These are phyloP conservation scores for Neoniphon sammara DNA, from an alignment of 2,797 vertebrate genomes.

Conservation along the genomic window DNA sequence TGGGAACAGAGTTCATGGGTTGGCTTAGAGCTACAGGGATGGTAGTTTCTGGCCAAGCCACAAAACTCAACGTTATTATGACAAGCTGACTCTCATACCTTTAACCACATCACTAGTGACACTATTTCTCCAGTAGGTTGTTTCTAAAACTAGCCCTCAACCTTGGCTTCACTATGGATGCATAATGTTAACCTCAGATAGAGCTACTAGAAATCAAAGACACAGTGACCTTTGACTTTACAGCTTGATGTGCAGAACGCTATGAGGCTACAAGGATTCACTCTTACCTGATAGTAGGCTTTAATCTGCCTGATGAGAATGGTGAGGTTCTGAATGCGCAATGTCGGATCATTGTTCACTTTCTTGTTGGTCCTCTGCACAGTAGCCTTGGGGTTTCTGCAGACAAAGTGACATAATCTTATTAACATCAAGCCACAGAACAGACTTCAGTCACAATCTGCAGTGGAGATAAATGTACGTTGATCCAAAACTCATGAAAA, in stretches of 20 bases:
- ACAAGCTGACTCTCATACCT: neutral
- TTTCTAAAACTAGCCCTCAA: too few species aligned
- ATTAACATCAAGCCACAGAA: neutral
- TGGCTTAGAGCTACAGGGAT: neutral
- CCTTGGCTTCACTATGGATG: too few species aligned
- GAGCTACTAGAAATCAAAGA: neutral
- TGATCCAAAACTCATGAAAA: too few species aligned
- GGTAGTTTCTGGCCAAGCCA: neutral
- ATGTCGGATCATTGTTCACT: slow-evolving; percentile 94
- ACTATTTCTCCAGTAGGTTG: too few species aligned
- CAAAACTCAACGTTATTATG: neutral
- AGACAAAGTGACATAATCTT: neutral
- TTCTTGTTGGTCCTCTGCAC: slow-evolving; percentile 97
- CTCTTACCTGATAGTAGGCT: slow-evolving; percentile 94
- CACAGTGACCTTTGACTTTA: neutral
- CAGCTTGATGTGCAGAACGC: neutral
- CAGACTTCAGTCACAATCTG: neutral
- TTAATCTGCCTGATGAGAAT: slow-evolving; percentile 95
- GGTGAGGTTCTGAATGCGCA: slow-evolving; percentile 95
- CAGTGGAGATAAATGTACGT: too few species aligned
- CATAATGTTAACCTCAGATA: neutral
- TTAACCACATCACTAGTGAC: neutral
- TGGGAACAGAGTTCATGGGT: neutral
- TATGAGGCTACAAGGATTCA: neutral
- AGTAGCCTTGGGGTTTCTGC: slow-evolving; percentile 92